Percentiles rank a stretch among this genome's conserved stretches.
Conservation (phyloP, 2,888 invertebrate species). For the Elysia crispata region DNA sequence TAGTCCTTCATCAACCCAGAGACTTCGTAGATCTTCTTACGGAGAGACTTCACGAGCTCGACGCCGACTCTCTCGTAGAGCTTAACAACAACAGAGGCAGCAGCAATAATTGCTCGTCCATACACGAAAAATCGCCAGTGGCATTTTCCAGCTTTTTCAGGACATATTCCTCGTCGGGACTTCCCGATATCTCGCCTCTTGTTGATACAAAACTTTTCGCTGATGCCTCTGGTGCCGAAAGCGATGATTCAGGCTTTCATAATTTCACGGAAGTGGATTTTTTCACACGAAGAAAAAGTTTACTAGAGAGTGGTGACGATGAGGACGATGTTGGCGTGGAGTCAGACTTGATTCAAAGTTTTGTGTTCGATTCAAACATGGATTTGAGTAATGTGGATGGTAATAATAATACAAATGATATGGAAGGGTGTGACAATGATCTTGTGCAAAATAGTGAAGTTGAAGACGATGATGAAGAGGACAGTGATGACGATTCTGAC, state of each 20-base stretch:
- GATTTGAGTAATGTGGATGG: background rate
- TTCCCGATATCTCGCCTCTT: slow-evolving; percentile 35
- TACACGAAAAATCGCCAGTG: background rate
- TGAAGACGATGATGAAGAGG: slow-evolving; percentile 15
- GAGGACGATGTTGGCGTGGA: too few relatives aligned
- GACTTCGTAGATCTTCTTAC: slow-evolving; percentile 64
- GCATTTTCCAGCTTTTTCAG: slow-evolving; percentile 1
- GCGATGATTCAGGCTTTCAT: slow-evolving; percentile 53
- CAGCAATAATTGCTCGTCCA: background rate
- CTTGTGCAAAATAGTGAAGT: background rate
- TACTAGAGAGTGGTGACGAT: slow-evolving; percentile 20
- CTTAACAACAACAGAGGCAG: background rate
- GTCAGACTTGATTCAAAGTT: slow-evolving; percentile 18
- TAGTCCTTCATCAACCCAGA: slow-evolving; percentile 65
- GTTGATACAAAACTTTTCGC: slow-evolving; percentile 43
- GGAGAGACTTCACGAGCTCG: slow-evolving; percentile 61
- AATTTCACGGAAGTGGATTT: slow-evolving; percentile 27
- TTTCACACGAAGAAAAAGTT: slow-evolving; percentile 32
- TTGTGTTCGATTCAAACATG: slow-evolving; percentile 19
- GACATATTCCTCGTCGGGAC: background rate
- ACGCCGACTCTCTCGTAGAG: slow-evolving; percentile 53
- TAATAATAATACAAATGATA: background rate
- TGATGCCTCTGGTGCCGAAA: slow-evolving; percentile 47
- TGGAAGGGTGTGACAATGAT: background rate
- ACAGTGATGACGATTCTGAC: slow-evolving; percentile 26